Conservation (phyloP, 2,797 vertebrate genomes). For the Eidolon dupreanum region DNA sequence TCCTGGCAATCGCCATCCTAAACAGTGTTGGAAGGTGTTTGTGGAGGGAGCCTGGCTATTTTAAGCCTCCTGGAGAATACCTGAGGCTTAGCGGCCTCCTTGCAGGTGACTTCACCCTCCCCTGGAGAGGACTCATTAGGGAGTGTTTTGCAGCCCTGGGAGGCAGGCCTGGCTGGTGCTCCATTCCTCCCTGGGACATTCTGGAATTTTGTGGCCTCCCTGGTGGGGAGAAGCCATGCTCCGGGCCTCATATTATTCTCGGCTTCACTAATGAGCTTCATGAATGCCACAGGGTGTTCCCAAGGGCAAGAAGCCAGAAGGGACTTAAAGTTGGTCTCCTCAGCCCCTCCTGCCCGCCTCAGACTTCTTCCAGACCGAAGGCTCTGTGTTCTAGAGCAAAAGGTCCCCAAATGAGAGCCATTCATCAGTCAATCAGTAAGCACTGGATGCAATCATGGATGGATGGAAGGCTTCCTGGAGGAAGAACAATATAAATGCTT, state of each 20-base stretch:
- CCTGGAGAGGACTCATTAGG: constrained; percentile 67
- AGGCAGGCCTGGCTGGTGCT: constrained; percentile 66
- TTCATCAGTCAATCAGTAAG: neutral
- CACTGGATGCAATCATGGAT: too few species aligned
- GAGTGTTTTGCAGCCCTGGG: constrained; percentile 61
- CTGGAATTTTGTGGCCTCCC: constrained; percentile 57
- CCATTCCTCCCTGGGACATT: constrained; percentile 20
- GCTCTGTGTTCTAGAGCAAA: neutral
- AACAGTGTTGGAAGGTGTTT: constrained; percentile 53
- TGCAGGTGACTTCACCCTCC: constrained; percentile 69
- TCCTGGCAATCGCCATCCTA: constrained; percentile 72
- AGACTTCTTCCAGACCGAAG: neutral
- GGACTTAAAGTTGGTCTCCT: neutral
- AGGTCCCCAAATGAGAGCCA: neutral
- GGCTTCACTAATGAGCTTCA: constrained; percentile 63
- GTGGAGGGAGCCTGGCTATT: constrained; percentile 69
- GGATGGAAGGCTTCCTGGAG: neutral
- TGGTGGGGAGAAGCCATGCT: constrained; percentile 38
- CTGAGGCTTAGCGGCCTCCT: constrained; percentile 53
- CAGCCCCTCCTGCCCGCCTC: neutral
- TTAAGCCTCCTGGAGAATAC: constrained; percentile 63
- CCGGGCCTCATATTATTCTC: neutral
- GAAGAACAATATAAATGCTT: neutral
- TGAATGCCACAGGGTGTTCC: neutral
- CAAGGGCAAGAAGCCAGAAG: neutral